phyloP scores from a whole-genome alignment of 2,888 invertebrate genomes.

The Hirudinaria manillensis region DNA sequence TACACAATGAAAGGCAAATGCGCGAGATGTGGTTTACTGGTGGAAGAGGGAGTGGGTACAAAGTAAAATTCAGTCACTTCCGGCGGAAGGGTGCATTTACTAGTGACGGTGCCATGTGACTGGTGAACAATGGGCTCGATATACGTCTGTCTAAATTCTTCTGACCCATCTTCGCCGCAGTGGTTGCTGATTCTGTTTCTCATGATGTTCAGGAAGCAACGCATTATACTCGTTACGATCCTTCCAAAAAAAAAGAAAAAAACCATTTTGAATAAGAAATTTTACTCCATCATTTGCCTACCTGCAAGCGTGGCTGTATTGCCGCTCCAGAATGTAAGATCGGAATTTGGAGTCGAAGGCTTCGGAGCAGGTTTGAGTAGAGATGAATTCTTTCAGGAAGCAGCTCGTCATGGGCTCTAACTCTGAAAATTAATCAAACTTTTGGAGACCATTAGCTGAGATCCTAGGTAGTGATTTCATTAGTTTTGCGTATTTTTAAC shows the following conservation, averaged over 20 bases:
- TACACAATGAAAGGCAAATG: slow-evolving; percentile 5
- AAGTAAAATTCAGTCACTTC: slow-evolving; percentile 1
- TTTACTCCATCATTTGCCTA: background rate
- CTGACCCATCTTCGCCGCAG: slow-evolving; percentile 26
- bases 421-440: background rate
- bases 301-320: slow-evolving; percentile 32
- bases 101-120: slow-evolving; percentile 21
- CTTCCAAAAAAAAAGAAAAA: slow-evolving; percentile 1
- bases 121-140: slow-evolving; percentile 32
- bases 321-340: slow-evolving; percentile 24
- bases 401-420: slow-evolving; percentile 24
- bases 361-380: slow-evolving; percentile 32
- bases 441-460: too few relatives aligned
- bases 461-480: too few relatives aligned
- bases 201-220: slow-evolving; percentile 27
- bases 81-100: slow-evolving; percentile 26
- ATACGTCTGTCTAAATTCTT: slow-evolving; percentile 29
- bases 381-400: slow-evolving; percentile 27
- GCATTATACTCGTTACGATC: slow-evolving; percentile 29
- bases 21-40: slow-evolving; percentile 8
- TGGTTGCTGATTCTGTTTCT: slow-evolving; percentile 19
- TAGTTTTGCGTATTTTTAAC: too few relatives aligned
- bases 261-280: background rate
- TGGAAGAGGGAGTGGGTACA: background rate
- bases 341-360: slow-evolving; percentile 30